Base-by-base conservation (phyloP, 1,140 invertebrate genomes). In the Sycobia sp. region DNA sequence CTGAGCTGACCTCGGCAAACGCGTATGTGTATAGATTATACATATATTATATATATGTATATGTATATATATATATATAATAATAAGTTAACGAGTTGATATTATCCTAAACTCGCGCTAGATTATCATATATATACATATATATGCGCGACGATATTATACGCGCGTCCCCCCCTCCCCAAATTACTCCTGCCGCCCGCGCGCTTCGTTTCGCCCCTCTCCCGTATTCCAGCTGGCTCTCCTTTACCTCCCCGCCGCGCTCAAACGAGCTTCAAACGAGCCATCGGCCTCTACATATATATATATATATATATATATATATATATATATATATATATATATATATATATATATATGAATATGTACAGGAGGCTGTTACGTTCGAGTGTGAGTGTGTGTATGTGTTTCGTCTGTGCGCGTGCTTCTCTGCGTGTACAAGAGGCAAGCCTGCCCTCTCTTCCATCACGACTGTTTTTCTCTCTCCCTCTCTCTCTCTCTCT, bases 81-180 rank as follows among this genome's bases (percentile, higher is more conserved):
- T n/a, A n/a, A n/a, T n/a, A n/a, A n/a, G n/a, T n/a, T n/a, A n/a
- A n/a, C n/a, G n/a, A n/a, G n/a, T n/a, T n/a, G n/a, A n/a, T n/a
- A n/a, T n/a, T n/a, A 61, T 44, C 58, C 55, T 53, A 53, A n/a
- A n/a, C 54, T 38, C 58, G 50, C 44, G 61, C 38, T 23, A 39
- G 46, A n/a, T n/a, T n/a, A n/a, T n/a, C n/a, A n/a, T n/a, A n/a
- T n/a, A n/a, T n/a, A n/a, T n/a, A n/a, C n/a, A n/a, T n/a, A n/a
- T n/a, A n/a, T n/a, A n/a, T n/a, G 18, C 44, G 57, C 41, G 34
- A 51, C 36, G 56, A 49, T 58, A 49, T 36, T 8, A 38, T 44
- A 1, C 22, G 1, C 27, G 29, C 11, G 0, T 14, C 5, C 11
- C 38, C 5, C 11, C 38, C 41, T 16, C n/a, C 22, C n/a, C n/a